Base-by-base conservation (phyloP, 2,113 vertebrate genomes). In the Felis chaus region DNA sequence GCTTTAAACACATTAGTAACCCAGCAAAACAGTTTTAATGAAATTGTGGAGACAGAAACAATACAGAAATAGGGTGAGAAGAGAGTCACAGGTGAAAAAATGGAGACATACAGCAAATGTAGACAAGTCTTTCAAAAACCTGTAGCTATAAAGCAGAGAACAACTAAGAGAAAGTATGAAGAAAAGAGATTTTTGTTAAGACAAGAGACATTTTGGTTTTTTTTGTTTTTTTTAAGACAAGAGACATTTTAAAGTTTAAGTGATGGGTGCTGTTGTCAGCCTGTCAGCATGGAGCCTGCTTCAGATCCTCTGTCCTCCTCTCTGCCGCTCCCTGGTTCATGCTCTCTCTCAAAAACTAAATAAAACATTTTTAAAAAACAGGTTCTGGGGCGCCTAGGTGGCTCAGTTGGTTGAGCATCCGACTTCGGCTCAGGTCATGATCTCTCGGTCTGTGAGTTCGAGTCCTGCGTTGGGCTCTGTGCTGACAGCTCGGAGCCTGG, bases 21-120 rank as follows among this genome's bases (percentile, higher is more conserved):
- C 48, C 21, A 79, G 57, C 68, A 83, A 96, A 65, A 74, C 85
- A 95, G 50, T 94, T 86, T 92, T 85, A 87, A 55, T 66, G 33
- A 92, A 94, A 73, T 7, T 50, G 23, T 81, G 45, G 23, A 83
- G 27, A 55, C 29, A 94, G 29, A 83, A 86, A 89, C 45, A 87
- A 73, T 39, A 94, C 78, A 89, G 87, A 94, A 81, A 95, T 12
- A 92, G 66, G 10, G 27, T 88, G 57, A 76, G 9, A 96, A 84
- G 45, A 94, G 95, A 94, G 83, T 48, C 29, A 27, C 39, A 87
- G 74, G 45, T 90, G 48, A 93, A 90, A 53, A 97, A 78, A 95
- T 23, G 6, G 5, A 87, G 45, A 73, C 39, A 8, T 33, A 61
- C 1, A 83, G n/a, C 66, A 81, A 95, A 94, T 3, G 4, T 13